Conservation (phyloP, 2,113 vertebrate genomes). For the Cochlearius cochlearius region DNA sequence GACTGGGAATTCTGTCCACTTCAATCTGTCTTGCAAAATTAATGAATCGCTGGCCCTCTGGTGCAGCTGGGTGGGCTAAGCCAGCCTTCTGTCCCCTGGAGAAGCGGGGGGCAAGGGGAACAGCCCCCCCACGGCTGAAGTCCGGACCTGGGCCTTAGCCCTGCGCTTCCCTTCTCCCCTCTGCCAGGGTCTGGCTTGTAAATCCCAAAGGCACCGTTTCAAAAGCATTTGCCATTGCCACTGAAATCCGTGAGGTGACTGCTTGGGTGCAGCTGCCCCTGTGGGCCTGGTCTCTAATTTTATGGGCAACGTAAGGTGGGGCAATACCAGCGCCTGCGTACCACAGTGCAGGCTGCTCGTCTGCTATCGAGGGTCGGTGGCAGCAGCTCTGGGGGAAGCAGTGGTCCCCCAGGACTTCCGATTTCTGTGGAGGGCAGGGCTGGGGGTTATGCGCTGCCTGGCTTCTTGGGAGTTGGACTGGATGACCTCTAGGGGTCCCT, state of each 20-base stretch:
- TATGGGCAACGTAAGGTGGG: background rate
- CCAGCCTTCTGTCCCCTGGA: background rate
- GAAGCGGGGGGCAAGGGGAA: background rate
- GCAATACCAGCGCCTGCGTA: background rate
- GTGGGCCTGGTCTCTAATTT: background rate
- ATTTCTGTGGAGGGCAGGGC: background rate
- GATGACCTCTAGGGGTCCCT: too few species aligned
- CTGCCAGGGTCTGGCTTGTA: background rate
- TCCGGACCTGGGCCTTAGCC: background rate
- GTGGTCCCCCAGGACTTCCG: fast-evolving
- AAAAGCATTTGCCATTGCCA: background rate
- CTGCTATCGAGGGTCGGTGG: background rate
- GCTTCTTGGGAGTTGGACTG: too few species aligned
- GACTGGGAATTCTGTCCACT: background rate
- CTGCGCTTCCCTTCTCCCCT: background rate
- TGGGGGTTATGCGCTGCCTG: background rate
- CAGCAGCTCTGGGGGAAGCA: background rate
- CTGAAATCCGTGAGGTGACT: background rate
- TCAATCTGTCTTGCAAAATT: slow-evolving; percentile 20
- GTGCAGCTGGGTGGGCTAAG: background rate
- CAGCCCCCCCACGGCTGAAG: background rate
- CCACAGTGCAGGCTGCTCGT: background rate
- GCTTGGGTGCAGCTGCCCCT: background rate
- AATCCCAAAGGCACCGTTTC: background rate
- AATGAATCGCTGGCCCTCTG: background rate